These are phyloP conservation scores for Bembecia ichneumoniformis DNA, from an alignment of 2,888 invertebrate genomes.

Conservation along the genomic window DNA sequence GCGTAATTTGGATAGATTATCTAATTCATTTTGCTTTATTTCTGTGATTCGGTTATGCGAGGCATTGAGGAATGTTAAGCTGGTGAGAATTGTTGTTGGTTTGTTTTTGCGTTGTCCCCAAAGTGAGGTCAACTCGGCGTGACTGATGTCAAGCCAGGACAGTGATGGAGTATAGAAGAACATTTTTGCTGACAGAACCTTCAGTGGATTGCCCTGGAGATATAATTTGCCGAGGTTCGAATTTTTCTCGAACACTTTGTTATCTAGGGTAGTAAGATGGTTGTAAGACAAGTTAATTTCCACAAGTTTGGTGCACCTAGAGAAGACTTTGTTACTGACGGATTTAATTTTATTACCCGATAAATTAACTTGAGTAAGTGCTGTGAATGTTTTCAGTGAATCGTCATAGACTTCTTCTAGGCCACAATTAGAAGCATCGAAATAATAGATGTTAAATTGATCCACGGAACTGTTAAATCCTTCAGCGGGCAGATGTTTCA, in stretches of 20 bases:
- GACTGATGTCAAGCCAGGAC: conserved; percentile 78
- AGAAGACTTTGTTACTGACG: conserved; percentile 69
- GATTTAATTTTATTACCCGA: conserved; percentile 77
- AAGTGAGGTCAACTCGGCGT: conserved; percentile 76
- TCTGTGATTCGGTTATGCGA: conserved; percentile 73
- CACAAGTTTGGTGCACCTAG: conserved; percentile 70
- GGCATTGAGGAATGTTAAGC: conserved; percentile 71
- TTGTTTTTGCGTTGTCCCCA: conserved; percentile 72
- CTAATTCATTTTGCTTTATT: conserved; percentile 72
- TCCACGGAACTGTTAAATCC: conserved; percentile 76
- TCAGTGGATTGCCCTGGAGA: conserved; percentile 81
- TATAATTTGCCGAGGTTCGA: conserved; percentile 76
- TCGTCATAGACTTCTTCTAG: conserved; percentile 74
- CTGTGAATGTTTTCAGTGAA: conserved; percentile 80
- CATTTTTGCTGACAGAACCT: conserved; percentile 75
- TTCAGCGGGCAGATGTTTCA: conserved; percentile 76
- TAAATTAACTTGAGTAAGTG: conserved; percentile 76
- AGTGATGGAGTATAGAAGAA: conserved; percentile 76
- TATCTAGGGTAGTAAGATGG: conserved; percentile 72
- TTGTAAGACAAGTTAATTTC: conserved; percentile 83
- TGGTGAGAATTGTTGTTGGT: conserved; percentile 59
- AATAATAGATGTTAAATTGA: conserved; percentile 75
- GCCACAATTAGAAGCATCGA: conserved; percentile 83
- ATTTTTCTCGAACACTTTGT: conserved; percentile 77
- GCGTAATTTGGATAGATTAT: conserved; percentile 69